These are phyloP conservation scores for Laspeyria flexula DNA, from an alignment of 2,888 invertebrate genomes.

Conservation along the genomic window DNA sequence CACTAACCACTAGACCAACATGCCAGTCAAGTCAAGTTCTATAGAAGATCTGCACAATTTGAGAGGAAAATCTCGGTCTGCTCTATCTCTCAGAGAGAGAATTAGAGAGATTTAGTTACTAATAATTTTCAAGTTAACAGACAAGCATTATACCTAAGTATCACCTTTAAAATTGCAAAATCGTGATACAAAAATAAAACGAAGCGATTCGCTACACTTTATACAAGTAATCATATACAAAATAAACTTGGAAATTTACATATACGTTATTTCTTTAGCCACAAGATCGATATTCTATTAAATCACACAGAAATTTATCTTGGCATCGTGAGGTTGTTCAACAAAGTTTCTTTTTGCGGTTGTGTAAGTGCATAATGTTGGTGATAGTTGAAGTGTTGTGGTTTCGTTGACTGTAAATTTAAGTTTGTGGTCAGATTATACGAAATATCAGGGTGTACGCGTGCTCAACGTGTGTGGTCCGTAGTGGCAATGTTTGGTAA, in stretches of 20 bases:
- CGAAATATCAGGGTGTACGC: slow-evolving; percentile 52
- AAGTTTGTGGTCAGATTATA: slow-evolving; percentile 48
- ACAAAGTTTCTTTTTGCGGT: slow-evolving; percentile 35
- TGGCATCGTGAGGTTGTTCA: slow-evolving; percentile 5
- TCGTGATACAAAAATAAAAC: slow-evolving; percentile 60
- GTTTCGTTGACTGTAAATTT: slow-evolving; percentile 17
- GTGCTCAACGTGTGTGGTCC: slow-evolving; percentile 60
- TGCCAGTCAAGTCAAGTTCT: no score
- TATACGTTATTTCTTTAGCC: rapidly evolving
- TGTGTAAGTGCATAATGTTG: slow-evolving; percentile 20
- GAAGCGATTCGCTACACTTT: slow-evolving; percentile 48
- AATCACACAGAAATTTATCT: slow-evolving; percentile 5
- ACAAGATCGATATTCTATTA: slow-evolving; percentile 21
- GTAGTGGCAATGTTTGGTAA: slow-evolving; percentile 27
- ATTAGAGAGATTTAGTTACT: not conserved
- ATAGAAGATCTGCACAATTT: no score
- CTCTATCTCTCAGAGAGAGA: no score
- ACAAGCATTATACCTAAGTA: slow-evolving; percentile 13
- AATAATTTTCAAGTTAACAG: slow-evolving; percentile 38
- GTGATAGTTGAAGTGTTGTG: not conserved
- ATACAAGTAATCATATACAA: slow-evolving; percentile 29
- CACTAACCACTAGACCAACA: no score
- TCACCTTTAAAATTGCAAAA: slow-evolving; percentile 59
- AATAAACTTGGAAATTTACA: not conserved
- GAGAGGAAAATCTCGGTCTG: no score